Evolutionary conservation across 2,113 vertebrate species (phyloP), one percentile per base, ranked within the genome.

Genomic region (Mandrillus leucophaeus): DNA sequence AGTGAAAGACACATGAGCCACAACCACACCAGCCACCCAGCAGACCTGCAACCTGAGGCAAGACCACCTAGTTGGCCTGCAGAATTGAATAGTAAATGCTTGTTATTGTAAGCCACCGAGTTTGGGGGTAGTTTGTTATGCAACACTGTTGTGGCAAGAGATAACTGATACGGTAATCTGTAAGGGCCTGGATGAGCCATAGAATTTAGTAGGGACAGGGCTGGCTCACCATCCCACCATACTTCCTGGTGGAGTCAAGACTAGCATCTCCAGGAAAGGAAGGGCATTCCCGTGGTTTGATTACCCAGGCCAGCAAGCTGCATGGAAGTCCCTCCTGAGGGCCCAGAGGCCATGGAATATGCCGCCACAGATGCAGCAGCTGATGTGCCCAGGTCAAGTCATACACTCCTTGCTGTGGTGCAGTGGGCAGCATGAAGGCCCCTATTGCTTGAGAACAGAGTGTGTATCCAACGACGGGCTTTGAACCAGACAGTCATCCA

Each of bases 221-320:
- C 43, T 50, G 45, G n/a, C 52, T 93, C 23, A 30, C 4, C 11
- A 38, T 8, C 16, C 27, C 0, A 30, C 16, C 64, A 35, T 6
- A 6, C 35, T 25, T 76, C 16, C 45, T 40, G n/a, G 27, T 23
- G 27, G 22, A 12, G 38, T 17, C 32, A 85, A 61, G 35, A 25
- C 38, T 9, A 45, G 32, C 13, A 13, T 38, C 13, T 80, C 55
- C 17, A 43, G 6, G 35, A 64, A 25, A 87, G 23, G 61, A 72
- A 48, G 16, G 55, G 12, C 0, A 3, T 40, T 40, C 5, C 45
- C 4, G 38, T 27, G 66, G 17, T 23, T 3, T 10, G 20, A 40
- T 38, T 11, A 18, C 48, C 35, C 25, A 10, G 1, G 3, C 57
- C 4, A 38, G 30, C 57, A 12, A 38, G 55, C 48, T 66, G 22